phyloP scores from a whole-genome alignment of 2,113 vertebrate genomes.

The Nothobranchius furzeri region DNA sequence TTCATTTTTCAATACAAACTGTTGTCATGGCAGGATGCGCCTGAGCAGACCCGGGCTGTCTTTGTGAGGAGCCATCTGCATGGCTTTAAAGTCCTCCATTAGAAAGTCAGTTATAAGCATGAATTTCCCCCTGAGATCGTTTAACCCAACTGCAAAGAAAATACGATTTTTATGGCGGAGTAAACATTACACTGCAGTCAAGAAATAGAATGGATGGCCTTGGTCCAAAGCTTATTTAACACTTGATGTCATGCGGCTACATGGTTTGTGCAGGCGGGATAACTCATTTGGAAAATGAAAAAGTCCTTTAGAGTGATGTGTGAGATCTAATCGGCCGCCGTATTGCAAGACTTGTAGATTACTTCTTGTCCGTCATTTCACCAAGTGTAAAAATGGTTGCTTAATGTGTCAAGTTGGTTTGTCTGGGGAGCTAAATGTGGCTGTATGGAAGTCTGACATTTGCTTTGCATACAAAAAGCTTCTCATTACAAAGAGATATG shows the following conservation, averaged over 20 bases:
- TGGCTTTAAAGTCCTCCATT: constrained; percentile 70
- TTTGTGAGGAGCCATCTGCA: constrained; percentile 65
- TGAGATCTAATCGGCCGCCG: constrained; percentile 63
- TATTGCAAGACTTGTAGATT: constrained; percentile 57
- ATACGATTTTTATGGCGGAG: constrained; percentile 74
- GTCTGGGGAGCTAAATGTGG: constrained; percentile 26
- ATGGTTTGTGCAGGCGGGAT: constrained; percentile 72
- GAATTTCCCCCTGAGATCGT: constrained; percentile 62
- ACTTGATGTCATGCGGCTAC: constrained; percentile 76
- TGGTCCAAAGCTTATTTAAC: constrained; percentile 77
- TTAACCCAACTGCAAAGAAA: constrained; percentile 72
- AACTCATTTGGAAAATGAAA: constrained; percentile 80
- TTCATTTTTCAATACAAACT: constrained; percentile 63
- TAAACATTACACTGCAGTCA: constrained; percentile 60
- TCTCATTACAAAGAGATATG: constrained; percentile 42
- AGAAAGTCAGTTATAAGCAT: constrained; percentile 73
- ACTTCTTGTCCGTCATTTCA: constrained; percentile 55
- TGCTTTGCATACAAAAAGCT: constrained; percentile 32
- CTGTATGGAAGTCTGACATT: constrained; percentile 20
- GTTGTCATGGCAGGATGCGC: constrained; percentile 73
- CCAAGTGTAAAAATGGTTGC: constrained; percentile 37
- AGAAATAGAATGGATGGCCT: constrained; percentile 77
- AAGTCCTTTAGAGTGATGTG: constrained; percentile 69
- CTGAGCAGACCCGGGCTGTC: constrained; percentile 59
- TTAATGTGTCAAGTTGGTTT: constrained; percentile 50